These are phyloP conservation scores for Oncorhynchus clarkii DNA, from an alignment of 2,113 vertebrate species.

Conservation along the genomic window DNA sequence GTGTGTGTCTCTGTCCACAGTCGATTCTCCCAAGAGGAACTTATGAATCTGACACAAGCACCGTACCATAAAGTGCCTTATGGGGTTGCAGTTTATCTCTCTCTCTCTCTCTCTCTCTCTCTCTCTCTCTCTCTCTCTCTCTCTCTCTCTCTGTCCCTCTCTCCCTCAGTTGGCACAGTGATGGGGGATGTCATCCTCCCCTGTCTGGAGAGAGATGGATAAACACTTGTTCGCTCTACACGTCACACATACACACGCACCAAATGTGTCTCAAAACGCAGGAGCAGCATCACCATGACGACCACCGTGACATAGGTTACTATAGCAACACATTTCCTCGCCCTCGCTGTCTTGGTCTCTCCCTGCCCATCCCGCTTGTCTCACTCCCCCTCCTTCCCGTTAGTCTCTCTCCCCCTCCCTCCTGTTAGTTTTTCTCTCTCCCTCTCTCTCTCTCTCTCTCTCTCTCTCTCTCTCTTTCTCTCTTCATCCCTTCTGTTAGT, in stretches of 20 bases:
- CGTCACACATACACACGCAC: neutral
- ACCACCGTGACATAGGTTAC: slow-evolving; percentile 1
- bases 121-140: slow-evolving; percentile 26
- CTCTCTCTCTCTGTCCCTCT: slow-evolving; percentile 1
- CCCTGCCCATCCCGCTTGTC: neutral
- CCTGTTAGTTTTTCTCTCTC: neutral
- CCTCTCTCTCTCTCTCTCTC: neutral
- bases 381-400: neutral
- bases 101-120: slow-evolving; percentile 29
- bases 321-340: neutral
- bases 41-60: slow-evolving; percentile 72
- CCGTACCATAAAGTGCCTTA: slow-evolving; percentile 69
- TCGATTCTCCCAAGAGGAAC: slow-evolving; percentile 49
- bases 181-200: slow-evolving; percentile 69
- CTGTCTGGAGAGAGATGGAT: slow-evolving; percentile 61
- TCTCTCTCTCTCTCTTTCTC: neutral
- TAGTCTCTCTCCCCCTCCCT: too few species aligned
- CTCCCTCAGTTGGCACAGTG: slow-evolving; percentile 46
- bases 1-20: slow-evolving; percentile 26
- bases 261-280: neutral
- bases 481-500: too few species aligned
- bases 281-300: neutral
- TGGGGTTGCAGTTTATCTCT: slow-evolving; percentile 61
- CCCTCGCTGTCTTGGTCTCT: neutral
- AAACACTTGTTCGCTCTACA: neutral